phyloP scores from a whole-genome alignment of 2,113 vertebrate genomes.

The Gymnobelideus leadbeateri region DNA sequence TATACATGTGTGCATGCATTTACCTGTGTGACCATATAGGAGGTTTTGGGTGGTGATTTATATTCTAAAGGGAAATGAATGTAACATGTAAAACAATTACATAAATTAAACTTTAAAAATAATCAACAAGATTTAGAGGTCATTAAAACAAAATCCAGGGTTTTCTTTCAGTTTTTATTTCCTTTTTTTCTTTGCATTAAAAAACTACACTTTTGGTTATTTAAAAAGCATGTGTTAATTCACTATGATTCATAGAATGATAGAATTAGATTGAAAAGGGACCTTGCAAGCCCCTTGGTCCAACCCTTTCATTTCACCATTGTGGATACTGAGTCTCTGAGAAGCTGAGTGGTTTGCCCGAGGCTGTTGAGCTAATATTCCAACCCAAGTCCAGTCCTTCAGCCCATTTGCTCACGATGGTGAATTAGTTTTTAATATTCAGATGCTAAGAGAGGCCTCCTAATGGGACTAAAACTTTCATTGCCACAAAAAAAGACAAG shows the following conservation, averaged over 20 bases:
- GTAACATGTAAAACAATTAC: not conserved
- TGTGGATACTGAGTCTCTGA: not conserved
- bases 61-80: not conserved
- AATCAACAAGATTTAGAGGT: not conserved
- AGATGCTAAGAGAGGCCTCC: constrained; percentile 9
- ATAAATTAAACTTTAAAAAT: not conserved
- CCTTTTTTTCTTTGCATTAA: not conserved
- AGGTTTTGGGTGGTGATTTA: not conserved
- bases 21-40: not conserved
- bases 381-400: not conserved
- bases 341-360: not conserved
- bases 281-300: not conserved
- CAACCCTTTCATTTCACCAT: not conserved
- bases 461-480: constrained; percentile 49
- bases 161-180: not conserved
- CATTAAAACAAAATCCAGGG: not conserved
- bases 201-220: not conserved
- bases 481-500: constrained; percentile 50
- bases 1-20: no score
- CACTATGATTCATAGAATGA: not conserved
- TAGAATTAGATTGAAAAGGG: not conserved
- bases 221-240: not conserved
- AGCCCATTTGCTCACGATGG: not conserved
- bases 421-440: not conserved
- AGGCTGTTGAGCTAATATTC: not conserved